Evolutionary conservation across 2,797 vertebrate species (phyloP).

Genomic region (Helostoma temminkii): DNA sequence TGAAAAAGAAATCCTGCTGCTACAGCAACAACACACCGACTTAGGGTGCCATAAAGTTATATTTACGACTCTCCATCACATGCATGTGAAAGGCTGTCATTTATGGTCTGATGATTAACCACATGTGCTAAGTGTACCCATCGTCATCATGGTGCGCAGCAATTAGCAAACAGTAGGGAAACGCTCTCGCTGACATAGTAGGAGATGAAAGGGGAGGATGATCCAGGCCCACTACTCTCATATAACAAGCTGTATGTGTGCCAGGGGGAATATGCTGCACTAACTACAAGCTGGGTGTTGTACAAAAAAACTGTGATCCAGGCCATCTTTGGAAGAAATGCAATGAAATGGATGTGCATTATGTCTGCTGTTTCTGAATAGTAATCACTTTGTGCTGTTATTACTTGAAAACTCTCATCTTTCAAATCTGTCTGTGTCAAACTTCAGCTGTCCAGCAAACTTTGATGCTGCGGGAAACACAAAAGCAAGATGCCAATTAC

Average conservation of each 20-base stretch:
- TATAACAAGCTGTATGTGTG: slow-evolving; percentile 46
- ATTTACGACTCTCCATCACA: slow-evolving; percentile 24
- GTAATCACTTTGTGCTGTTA: slow-evolving; percentile 6
- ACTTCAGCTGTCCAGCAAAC: not conserved
- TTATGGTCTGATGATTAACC: slow-evolving; percentile 40
- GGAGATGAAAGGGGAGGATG: slow-evolving; percentile 18
- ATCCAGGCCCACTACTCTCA: slow-evolving; percentile 11
- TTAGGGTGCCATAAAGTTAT: slow-evolving; percentile 11
- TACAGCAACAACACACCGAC: slow-evolving; percentile 11
- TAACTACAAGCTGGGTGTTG: slow-evolving; percentile 24
- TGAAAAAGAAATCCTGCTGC: slow-evolving; percentile 12
- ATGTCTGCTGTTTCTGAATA: slow-evolving; percentile 24
- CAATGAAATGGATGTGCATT: not conserved
- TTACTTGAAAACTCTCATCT: slow-evolving; percentile 9
- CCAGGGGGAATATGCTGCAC: slow-evolving; percentile 18
- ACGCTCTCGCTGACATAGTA: slow-evolving; percentile 24
- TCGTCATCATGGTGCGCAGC: slow-evolving; percentile 41
- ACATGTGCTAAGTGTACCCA: slow-evolving; percentile 16
- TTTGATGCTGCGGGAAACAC: slow-evolving; percentile 21
- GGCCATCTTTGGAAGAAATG: not conserved
- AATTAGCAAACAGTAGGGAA: slow-evolving; percentile 58
- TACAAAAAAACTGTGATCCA: slow-evolving; percentile 15
- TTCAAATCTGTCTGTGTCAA: slow-evolving; percentile 17
- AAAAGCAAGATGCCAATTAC: slow-evolving; percentile 47
- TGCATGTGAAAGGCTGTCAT: slow-evolving; percentile 33